Conservation (phyloP, 2,113 vertebrate genomes). For the Panurus biarmicus region DNA sequence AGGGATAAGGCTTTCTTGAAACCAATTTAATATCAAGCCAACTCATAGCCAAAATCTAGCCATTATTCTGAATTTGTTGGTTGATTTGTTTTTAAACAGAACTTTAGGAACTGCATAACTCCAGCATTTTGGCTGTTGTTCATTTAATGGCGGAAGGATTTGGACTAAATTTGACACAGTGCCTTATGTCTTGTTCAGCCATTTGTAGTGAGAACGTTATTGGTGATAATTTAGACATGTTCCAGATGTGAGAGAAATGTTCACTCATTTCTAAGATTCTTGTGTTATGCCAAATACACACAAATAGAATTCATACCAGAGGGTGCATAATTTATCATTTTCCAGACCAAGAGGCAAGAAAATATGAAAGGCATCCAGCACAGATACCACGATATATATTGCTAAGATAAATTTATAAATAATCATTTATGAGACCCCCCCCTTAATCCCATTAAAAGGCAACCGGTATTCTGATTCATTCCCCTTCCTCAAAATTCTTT, state of each 20-base stretch:
- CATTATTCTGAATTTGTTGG: background rate
- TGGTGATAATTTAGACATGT: conserved; percentile 15
- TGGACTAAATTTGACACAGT: background rate
- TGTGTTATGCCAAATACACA: background rate
- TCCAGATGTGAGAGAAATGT: conserved; percentile 28
- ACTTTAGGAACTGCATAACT: background rate
- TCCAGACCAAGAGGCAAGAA: background rate
- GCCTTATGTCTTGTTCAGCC: background rate
- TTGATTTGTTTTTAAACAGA: background rate
- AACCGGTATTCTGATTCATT: background rate
- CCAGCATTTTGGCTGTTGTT: background rate
- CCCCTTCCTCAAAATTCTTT: background rate
- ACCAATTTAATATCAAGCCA: conserved; percentile 19
- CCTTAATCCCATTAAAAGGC: background rate
- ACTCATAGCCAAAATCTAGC: background rate
- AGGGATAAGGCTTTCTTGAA: conserved; percentile 33
- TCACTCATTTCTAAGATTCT: conserved; percentile 23
- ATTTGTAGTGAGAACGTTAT: background rate
- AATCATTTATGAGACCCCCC: background rate
- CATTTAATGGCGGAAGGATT: background rate
- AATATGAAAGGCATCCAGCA: conserved; percentile 1
- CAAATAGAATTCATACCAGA: background rate
- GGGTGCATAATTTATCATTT: background rate
- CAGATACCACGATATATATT: background rate
- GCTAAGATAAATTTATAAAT: background rate